Evolutionary conservation across 1,140 invertebrate genomes (phyloP).

Genomic region (Arctopsyche grandis): DNA sequence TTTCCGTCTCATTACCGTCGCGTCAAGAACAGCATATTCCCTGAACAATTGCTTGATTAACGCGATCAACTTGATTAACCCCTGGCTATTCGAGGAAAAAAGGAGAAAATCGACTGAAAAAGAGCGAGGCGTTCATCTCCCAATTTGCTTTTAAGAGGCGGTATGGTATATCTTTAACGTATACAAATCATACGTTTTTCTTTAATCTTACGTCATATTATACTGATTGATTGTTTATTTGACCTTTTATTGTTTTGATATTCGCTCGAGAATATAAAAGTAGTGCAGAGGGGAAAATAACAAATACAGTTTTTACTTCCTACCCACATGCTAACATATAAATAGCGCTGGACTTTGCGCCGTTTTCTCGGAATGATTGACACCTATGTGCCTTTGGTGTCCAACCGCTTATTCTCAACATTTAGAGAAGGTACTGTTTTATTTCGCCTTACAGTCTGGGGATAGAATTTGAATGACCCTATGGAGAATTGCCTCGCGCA

Average conservation of each 20-base stretch:
- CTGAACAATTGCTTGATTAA: constrained; percentile 30
- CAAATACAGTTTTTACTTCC: not conserved
- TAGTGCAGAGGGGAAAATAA: not conserved
- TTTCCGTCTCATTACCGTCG: constrained; percentile 35
- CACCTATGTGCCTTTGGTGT: constrained; percentile 11
- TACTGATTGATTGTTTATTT: not conserved
- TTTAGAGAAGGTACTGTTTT: not conserved
- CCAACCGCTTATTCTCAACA: not conserved
- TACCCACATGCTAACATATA: not conserved
- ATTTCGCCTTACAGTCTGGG: too few species aligned
- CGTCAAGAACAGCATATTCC: constrained; percentile 30
- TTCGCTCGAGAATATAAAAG: not conserved
- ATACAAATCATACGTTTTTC: not conserved
- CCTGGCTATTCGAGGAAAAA: not conserved
- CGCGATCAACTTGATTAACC: constrained; percentile 4
- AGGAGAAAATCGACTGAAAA: not conserved
- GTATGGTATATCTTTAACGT: not conserved
- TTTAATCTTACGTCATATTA: not conserved
- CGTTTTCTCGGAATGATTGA: constrained; percentile 20
- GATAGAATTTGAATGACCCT: too few species aligned
- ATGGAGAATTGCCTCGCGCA: not conserved
- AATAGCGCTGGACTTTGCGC: not conserved
- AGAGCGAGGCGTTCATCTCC: not conserved
- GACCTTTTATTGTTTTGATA: not conserved
- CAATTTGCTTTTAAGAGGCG: not conserved